Evolutionary conservation across 2,113 vertebrate species (phyloP).

Genomic region (Canis aureus): DNA sequence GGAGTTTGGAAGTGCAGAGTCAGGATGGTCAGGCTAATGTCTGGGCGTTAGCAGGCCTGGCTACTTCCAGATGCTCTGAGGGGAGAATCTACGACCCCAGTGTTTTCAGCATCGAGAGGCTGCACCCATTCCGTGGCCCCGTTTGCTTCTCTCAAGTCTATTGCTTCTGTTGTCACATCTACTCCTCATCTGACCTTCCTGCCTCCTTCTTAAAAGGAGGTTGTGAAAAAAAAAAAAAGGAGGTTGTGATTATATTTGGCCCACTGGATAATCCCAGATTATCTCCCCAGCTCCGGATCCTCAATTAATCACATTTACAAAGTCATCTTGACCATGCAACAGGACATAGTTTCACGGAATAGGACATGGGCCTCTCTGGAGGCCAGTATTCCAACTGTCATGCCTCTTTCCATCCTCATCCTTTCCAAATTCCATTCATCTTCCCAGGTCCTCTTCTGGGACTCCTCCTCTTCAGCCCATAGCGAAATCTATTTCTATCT

Average conservation of each 20-base stretch:
- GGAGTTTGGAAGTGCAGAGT: not conserved
- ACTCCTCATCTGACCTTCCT: not conserved
- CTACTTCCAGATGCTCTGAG: not conserved
- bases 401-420: not conserved
- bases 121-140: accelerated
- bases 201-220: not conserved
- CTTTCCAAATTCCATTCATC: not conserved
- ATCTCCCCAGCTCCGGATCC: not conserved
- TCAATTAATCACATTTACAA: not conserved
- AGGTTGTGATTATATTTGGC: not conserved
- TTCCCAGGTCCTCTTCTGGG: not conserved
- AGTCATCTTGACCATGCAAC: not conserved
- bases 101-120: not conserved
- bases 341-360: not conserved
- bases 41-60: not conserved
- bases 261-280: not conserved
- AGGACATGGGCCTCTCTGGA: not conserved
- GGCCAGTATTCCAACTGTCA: not conserved
- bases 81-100: not conserved
- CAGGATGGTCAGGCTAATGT: not conserved
- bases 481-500: not conserved
- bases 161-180: not conserved
- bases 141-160: not conserved
- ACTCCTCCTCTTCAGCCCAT: not conserved
- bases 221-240: not conserved